These are phyloP conservation scores for Pantelozetes paolii DNA, from an alignment of 2,888 invertebrate species.

Conservation along the genomic window DNA sequence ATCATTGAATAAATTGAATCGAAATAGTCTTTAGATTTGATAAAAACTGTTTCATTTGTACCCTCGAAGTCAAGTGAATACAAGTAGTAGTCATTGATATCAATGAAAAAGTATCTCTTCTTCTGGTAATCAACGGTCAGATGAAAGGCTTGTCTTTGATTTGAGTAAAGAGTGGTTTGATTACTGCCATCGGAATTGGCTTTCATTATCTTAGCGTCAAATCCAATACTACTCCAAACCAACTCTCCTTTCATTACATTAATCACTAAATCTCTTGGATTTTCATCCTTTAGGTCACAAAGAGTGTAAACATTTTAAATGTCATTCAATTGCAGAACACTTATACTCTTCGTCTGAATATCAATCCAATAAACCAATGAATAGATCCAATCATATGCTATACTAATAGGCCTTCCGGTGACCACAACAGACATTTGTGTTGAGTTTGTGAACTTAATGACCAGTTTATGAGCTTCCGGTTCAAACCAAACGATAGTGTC, in stretches of 20 bases:
- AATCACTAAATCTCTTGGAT: constrained; percentile 4
- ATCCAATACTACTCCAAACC: constrained; percentile 15
- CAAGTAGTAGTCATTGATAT: not conserved
- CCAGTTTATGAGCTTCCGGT: not conserved
- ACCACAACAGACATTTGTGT: not conserved
- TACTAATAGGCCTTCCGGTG: not conserved
- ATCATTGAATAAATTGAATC: not conserved
- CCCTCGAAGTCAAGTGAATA: constrained; percentile 12
- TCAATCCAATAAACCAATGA: not conserved
- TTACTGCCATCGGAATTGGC: not conserved
- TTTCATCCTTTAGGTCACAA: not conserved
- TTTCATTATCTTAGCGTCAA: not conserved
- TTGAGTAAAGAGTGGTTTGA: not conserved
- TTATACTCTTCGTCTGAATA: not conserved
- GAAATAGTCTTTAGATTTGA: not conserved
- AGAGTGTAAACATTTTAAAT: not conserved
- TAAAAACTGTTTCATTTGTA: not conserved
- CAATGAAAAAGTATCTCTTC: constrained; percentile 11
- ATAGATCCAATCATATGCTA: not conserved
- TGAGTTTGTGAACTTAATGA: not conserved
- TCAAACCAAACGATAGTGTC: not conserved
- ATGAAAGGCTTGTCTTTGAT: not conserved
- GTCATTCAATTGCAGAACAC: not conserved
- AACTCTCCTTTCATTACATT: not conserved
- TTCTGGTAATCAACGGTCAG: not conserved